Evolutionary conservation across 2,888 invertebrate genomes (phyloP).

Genomic region (Lepidochrysops patricia): DNA sequence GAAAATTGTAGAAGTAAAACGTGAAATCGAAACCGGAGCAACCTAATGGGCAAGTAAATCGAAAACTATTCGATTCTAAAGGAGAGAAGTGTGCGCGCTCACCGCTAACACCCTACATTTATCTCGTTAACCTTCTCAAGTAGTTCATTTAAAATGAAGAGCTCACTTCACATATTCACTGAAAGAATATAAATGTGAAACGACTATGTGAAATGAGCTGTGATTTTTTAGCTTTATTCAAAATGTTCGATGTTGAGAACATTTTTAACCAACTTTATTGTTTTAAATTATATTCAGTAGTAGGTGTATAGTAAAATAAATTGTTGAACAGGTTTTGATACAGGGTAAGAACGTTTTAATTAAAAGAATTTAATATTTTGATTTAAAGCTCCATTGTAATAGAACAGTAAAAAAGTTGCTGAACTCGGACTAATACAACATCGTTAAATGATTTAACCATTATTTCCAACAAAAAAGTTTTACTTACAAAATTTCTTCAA

Average conservation of each 20-base stretch:
- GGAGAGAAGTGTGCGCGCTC: neutral
- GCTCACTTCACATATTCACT: neutral
- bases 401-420: neutral
- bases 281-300: too few species aligned
- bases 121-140: neutral
- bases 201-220: neutral
- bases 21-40: neutral
- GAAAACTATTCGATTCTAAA: slow-evolving; percentile 7
- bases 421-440: neutral
- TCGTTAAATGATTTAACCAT: neutral
- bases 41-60: neutral
- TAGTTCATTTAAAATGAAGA: neutral
- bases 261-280: too few species aligned
- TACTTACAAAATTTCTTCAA: neutral
- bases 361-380: neutral
- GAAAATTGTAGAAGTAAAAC: neutral
- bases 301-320: too few species aligned
- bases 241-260: neutral
- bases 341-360: too few species aligned
- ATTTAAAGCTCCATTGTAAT: neutral
- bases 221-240: neutral
- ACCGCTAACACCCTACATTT: neutral
- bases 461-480: neutral
- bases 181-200: neutral
- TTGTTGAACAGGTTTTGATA: too few species aligned